These are phyloP conservation scores for Cyrtonyx montezumae DNA, from an alignment of 2,113 vertebrate genomes.

Conservation along the genomic window DNA sequence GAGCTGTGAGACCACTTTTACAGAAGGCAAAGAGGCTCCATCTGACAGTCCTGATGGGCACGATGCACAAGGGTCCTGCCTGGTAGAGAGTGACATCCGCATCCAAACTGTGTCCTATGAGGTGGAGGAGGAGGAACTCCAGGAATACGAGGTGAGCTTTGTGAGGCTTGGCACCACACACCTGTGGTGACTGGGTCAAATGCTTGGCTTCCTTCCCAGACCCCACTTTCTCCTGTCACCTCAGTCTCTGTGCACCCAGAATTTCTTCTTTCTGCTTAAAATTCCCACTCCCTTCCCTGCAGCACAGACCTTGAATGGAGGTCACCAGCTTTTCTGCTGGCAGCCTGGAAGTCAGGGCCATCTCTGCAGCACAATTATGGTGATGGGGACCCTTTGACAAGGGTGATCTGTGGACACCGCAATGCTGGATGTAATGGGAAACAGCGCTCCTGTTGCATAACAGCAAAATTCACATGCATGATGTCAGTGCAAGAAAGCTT, in stretches of 20 bases:
- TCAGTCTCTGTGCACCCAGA: neutral
- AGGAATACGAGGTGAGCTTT: conserved; percentile 87
- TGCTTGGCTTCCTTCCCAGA: neutral
- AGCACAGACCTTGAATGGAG: neutral
- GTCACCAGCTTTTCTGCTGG: neutral
- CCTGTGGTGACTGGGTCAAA: neutral
- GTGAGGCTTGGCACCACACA: neutral
- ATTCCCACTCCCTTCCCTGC: neutral
- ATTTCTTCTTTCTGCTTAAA: neutral
- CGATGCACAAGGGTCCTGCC: conserved; percentile 74
- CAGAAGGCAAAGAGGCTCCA: conserved; percentile 84
- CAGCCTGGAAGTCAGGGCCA: neutral
- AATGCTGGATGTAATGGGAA: neutral
- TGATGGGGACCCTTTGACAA: neutral
- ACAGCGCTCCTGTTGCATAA: neutral
- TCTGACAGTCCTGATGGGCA: conserved; percentile 72
- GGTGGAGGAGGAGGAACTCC: conserved; percentile 93
- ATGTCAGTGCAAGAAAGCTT: neutral
- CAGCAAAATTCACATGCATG: neutral
- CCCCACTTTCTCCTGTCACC: neutral
- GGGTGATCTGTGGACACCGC: neutral
- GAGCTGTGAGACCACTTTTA: conserved; percentile 95
- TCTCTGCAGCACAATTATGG: neutral
- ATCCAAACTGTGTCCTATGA: conserved; percentile 96
- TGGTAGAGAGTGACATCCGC: conserved; percentile 83